Base-by-base conservation (phyloP, 2,888 invertebrate species). In the Zygaena filipendulae region DNA sequence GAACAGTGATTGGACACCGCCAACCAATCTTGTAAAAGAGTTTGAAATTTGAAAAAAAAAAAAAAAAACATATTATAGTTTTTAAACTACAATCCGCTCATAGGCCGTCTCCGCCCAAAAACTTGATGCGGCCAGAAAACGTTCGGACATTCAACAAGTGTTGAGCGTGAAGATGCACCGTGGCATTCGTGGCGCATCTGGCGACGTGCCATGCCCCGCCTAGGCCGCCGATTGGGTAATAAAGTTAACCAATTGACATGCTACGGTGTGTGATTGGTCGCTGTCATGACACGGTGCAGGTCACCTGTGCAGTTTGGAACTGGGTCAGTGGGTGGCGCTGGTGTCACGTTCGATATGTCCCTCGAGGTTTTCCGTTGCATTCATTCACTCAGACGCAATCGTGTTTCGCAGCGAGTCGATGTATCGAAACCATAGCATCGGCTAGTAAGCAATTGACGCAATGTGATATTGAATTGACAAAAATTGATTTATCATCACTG, bases 171-270 rank as follows among this genome's bases (percentile, higher is more conserved):
- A 68, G 61, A 61, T 55, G 61, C 64, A 59, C 47, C 49, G n/a
- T n/a, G n/a, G 47, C 46, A 47, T 29, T 39, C 35, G 49, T 43
- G 48, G 47, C 45, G 43, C 39, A 41, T 51, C 59, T 80, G 80
- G 80, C 80, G 74, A 36, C 25, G 36, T 71, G 79, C 80, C 80
- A 77, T 38, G 77, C 79, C 75, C 69, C 80, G 79, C 80, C 79
- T 79, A 72, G 59, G 57, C 64, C 52, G 54, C 59, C 66, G 60
- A 80, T 80, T 80, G 80, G 80, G 70, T 79, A 75, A 77, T 72
- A 71, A 64, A 58, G 59, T 63, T 66, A 69, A 68, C 80, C 80
- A 80, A 80, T 80, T 80, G 80, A 77, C 75, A 74, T 49, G 50
- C 64, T 52, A 63, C 58, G 49, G 49, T 52, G 40, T 66, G 58